Percentiles rank a stretch among this genome's conserved stretches.
These are phyloP conservation scores for Lepilemur ruficaudatus DNA, from an alignment of 2,797 vertebrate species.

Conservation along the genomic window DNA sequence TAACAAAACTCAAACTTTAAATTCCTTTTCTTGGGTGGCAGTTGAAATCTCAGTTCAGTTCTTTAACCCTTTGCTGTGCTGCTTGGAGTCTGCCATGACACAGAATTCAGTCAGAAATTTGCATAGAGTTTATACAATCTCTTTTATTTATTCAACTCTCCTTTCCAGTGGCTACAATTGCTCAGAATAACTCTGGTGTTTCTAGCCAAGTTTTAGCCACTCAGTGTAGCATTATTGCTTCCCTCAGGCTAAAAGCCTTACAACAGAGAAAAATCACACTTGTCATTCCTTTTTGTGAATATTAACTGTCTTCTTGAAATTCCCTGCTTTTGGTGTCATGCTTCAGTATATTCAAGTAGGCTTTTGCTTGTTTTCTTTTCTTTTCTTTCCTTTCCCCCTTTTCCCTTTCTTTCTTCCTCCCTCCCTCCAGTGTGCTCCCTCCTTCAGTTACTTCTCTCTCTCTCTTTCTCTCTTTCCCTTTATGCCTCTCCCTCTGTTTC, in stretches of 20 bases:
- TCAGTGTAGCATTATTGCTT: neutral
- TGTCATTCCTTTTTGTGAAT: neutral
- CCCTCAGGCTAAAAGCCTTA: neutral
- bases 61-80: neutral
- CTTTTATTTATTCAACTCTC: neutral
- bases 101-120: neutral
- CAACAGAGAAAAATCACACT: neutral
- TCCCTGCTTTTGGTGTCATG: neutral
- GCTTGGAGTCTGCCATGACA: neutral
- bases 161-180: neutral
- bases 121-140: neutral
- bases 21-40: neutral
- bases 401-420: neutral
- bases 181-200: neutral
- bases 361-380: neutral
- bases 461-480: neutral
- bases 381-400: neutral
- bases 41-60: neutral
- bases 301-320: neutral
- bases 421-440: too few relatives aligned
- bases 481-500: accelerated
- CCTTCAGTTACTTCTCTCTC: neutral
- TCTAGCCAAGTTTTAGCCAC: neutral
- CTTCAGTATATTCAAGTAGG: neutral
- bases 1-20: neutral